phyloP scores from a whole-genome alignment of 2,797 vertebrate genomes.

The Muscicapa striata region DNA sequence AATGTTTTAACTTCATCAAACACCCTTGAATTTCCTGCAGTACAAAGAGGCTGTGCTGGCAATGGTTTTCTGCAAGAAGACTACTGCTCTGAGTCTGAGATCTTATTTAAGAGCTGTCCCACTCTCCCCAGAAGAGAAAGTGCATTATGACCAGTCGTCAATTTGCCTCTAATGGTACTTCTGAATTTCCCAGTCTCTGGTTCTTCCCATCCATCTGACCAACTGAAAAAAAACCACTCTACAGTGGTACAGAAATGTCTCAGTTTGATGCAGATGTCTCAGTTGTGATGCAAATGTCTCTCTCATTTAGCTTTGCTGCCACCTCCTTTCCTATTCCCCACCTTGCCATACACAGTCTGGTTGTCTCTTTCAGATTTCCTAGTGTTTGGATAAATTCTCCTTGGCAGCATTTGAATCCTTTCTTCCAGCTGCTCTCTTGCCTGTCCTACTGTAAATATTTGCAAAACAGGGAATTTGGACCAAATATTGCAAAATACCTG shows the following conservation, averaged over 20 bases:
- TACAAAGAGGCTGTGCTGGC: not conserved
- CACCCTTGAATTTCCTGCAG: not conserved
- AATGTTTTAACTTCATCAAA: not conserved
- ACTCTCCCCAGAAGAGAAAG: not conserved
- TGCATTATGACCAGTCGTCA: not conserved
- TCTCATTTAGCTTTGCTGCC: not conserved
- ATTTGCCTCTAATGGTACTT: not conserved
- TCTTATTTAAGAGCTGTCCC: not conserved
- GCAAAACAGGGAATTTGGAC: not conserved
- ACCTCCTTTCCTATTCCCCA: not conserved
- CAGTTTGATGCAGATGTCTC: fast-evolving
- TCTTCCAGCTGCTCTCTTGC: not conserved
- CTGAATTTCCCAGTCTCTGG: not conserved
- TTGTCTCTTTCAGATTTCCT: not conserved
- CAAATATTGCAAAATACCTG: not conserved
- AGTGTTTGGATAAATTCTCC: not conserved
- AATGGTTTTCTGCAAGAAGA: not conserved
- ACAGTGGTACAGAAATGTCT: not conserved
- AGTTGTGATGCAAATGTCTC: fast-evolving
- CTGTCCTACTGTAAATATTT: not conserved
- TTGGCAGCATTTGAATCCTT: not conserved
- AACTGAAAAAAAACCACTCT: not conserved
- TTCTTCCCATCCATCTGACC: not conserved
- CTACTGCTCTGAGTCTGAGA: not conserved
- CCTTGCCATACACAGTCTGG: not conserved